These are phyloP conservation scores for Pelvicachromis taeniatus DNA, from an alignment of 2,113 vertebrate genomes.

Conservation along the genomic window DNA sequence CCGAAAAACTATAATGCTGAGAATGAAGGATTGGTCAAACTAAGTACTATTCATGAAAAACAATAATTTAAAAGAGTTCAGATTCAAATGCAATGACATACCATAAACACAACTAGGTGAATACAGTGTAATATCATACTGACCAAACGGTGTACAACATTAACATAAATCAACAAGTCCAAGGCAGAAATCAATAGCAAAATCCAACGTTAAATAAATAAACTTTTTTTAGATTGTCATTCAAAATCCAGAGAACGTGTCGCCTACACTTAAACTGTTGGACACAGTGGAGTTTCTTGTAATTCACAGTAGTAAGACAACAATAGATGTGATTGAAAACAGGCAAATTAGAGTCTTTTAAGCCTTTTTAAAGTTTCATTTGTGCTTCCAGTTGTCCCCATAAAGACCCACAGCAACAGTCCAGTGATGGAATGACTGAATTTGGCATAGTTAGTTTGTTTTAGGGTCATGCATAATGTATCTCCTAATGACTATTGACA, in stretches of 20 bases:
- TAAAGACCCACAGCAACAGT: background rate
- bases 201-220: background rate
- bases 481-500: background rate
- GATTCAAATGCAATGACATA: background rate
- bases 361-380: background rate
- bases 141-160: background rate
- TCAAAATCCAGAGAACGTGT: background rate
- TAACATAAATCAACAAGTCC: background rate
- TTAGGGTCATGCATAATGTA: slow-evolving; percentile 32
- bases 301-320: slow-evolving; percentile 1
- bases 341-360: background rate
- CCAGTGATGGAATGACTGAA: background rate
- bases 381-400: slow-evolving; percentile 11
- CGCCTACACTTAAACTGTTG: background rate
- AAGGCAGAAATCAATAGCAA: background rate
- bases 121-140: background rate
- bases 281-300: background rate
- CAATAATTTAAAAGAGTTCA: background rate
- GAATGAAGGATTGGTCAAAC: background rate
- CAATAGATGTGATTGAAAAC: background rate
- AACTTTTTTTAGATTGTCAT: slow-evolving; percentile 7
- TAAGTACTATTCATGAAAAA: background rate
- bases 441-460: background rate
- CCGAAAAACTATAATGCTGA: background rate
- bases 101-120: background rate